Evolutionary conservation across 2,113 vertebrate genomes (phyloP), one percentile per base, ranked within the genome.

Genomic region (Phylloscopus trochilus): DNA sequence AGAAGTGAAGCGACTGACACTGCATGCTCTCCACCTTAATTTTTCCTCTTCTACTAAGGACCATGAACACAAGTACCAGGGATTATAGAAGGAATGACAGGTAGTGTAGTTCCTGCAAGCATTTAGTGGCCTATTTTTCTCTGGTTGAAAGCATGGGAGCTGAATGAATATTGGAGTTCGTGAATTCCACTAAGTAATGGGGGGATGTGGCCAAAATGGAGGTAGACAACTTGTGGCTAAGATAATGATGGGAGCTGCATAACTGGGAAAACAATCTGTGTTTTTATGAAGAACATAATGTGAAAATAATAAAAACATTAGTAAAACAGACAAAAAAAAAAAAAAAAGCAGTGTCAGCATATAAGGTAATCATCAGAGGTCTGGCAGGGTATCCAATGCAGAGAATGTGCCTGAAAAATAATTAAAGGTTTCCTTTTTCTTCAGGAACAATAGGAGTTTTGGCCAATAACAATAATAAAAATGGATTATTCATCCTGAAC

Each of bases 181-280:
- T 79, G 73, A 76, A 26, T n/a, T 24, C 10, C 10, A 3, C 11
- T 58, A 37, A 73, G 19, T 76, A 46, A 46, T 28, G 60, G 78
- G 22, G 9, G 8, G 6, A 33, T 14, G 20, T 39, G 64, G 23
- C 72, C 22, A 43, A 58, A 83, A 52, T 18, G 67, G 28, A 58
- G 46, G 5, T 23, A 47, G 3, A 6, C 20, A 52, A 17, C 13
- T 44, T 46, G 22, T 70, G 51, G 17, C 37, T 20, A 19, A 64
- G 28, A 47, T 83, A 52, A 9, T 21, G 22, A 31, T 53, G 43
- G 15, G 35, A 91, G 20, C 22, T 70, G 14, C 3, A 3, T 74
- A 37, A 17, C 11, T 39, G 21, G 37, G 43, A 22, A 81, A 60
- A 18, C 16, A 66, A 22, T 31, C 24, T 49, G 6, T 0, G 0